Percentiles rank a stretch among this genome's conserved stretches.
Conservation (phyloP, 2,888 invertebrate genomes). For the Hemaris fuciformis region DNA sequence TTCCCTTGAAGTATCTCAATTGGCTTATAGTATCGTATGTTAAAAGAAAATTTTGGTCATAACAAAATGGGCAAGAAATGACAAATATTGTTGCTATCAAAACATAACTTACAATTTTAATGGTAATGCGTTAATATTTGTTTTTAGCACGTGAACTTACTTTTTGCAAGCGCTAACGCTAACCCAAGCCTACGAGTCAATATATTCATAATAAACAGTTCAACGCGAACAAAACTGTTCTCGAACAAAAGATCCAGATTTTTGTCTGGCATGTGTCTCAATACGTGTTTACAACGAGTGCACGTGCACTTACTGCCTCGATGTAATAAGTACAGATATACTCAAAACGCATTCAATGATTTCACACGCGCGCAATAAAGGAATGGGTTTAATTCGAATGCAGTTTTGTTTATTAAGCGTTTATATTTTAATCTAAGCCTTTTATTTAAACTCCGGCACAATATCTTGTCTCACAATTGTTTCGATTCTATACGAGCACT, state of each 20-base stretch:
- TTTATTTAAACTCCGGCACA: not conserved
- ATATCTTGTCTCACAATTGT: not conserved
- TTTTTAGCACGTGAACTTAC: not conserved
- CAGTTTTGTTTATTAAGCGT: not conserved
- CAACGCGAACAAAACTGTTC: not conserved
- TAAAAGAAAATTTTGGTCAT: too few relatives aligned
- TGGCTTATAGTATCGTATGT: too few relatives aligned
- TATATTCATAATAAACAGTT: slow-evolving; percentile 18
- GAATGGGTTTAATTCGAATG: not conserved
- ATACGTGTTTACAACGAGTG: not conserved
- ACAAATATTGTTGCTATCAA: too few relatives aligned
- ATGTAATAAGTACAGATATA: not conserved
- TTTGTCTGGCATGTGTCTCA: not conserved
- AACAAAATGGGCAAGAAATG: too few relatives aligned
- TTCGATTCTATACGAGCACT: slow-evolving; percentile 2
- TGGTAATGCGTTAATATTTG: not conserved
- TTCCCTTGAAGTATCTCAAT: too few relatives aligned
- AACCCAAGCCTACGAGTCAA: slow-evolving; percentile 60
- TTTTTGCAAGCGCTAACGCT: slow-evolving; percentile 32
- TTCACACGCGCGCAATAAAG: not conserved
- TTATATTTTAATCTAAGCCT: not conserved
- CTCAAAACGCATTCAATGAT: not conserved
- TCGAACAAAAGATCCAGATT: not conserved
- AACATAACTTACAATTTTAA: not conserved
- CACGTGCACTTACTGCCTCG: not conserved